A percentile compares a stretch with the other conserved stretches of the same genome.
Conservation (phyloP, 2,888 invertebrate genomes). For the Chrysina gloriosa region DNA sequence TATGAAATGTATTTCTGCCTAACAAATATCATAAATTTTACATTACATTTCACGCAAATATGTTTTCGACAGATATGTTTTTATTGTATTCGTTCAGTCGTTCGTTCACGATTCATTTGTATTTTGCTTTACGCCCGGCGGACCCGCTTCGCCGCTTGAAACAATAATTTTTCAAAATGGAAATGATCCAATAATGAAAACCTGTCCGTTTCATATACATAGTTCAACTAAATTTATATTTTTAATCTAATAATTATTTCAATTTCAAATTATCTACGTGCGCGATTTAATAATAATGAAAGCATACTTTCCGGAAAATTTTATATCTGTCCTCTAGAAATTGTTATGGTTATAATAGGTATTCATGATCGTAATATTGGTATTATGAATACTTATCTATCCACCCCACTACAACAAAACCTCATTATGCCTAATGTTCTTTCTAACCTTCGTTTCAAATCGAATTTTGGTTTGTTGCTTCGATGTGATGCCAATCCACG, state of each 20-base stretch:
- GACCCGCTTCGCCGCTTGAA: slow-evolving; percentile 6
- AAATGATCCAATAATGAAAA: slow-evolving; percentile 15
- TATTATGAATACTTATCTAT: too few relatives aligned
- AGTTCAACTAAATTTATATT: neutral
- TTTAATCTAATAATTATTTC: slow-evolving; percentile 7
- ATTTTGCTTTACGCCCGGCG: slow-evolving; percentile 19
- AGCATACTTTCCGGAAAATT: too few relatives aligned
- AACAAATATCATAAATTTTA: slow-evolving; percentile 37
- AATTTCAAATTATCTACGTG: slow-evolving; percentile 4
- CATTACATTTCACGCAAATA: slow-evolving; percentile 36
- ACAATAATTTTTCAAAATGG: slow-evolving; percentile 20
- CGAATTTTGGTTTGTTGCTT: too few relatives aligned
- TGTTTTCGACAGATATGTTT: slow-evolving; percentile 38
- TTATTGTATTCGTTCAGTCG: slow-evolving; percentile 31
- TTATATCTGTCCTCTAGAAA: too few relatives aligned
- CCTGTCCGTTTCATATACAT: neutral
- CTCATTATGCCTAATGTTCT: too few relatives aligned
- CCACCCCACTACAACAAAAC: too few relatives aligned
- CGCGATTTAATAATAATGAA: too few relatives aligned
- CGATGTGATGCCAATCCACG: too few relatives aligned
- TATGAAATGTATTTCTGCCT: slow-evolving; percentile 33
- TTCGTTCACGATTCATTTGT: slow-evolving; percentile 25
- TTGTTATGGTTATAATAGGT: too few relatives aligned
- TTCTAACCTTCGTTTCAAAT: too few relatives aligned
- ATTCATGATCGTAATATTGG: too few relatives aligned